Evolutionary conservation across 2,113 vertebrate species (phyloP), one percentile per base, ranked within the genome.

Genomic region (Hucho hucho): DNA sequence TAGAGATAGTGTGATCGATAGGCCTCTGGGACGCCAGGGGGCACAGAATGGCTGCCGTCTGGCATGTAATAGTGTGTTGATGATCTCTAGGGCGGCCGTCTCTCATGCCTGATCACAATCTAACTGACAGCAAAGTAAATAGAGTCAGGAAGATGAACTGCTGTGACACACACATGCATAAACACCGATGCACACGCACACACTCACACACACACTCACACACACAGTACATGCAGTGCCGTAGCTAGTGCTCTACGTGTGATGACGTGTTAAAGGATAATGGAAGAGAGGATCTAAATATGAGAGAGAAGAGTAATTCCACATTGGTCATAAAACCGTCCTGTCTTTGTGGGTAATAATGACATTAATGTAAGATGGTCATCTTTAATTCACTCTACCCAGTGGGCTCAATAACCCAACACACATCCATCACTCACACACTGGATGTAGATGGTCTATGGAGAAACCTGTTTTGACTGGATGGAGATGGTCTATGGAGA

Each of bases 1-100:
- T 72, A 70, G 4, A 63, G 69, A 26, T 26, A 64, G 53, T 24
- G 66, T 74, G 66, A 79, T 63, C 37, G 65, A 69, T 73, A 26
- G 26, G n/a, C 67, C 28, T 58, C 29, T 25, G 9, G 43, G 14
- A 4, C 28, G n/a, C 11, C 9, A 18, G 14, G 18, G 12, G 49
- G 22, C n/a, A 18, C 29, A 47, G 11, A 74, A 64, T 69, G 22
- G 56, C 37, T 43, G 37, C 37, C 2, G 37, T 43, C 37, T 43
- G 37, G 37, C 37, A 43, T 43, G 37, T 43, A 43, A 43, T 43
- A 43, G 37, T 43, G 11, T 22, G 16, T 6, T 18, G 16, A 64
- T 3, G 18, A 43, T 69, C 53, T 59, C 58, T 22, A 64, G 56
- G 71, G 43, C 59, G n/a, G 58, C 53, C 25, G 20, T 26, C 49